A percentile compares a stretch with the other conserved stretches of the same genome.
These are phyloP conservation scores for Peromyscus aztecus DNA, from an alignment of 2,797 vertebrate species.

Conservation along the genomic window DNA sequence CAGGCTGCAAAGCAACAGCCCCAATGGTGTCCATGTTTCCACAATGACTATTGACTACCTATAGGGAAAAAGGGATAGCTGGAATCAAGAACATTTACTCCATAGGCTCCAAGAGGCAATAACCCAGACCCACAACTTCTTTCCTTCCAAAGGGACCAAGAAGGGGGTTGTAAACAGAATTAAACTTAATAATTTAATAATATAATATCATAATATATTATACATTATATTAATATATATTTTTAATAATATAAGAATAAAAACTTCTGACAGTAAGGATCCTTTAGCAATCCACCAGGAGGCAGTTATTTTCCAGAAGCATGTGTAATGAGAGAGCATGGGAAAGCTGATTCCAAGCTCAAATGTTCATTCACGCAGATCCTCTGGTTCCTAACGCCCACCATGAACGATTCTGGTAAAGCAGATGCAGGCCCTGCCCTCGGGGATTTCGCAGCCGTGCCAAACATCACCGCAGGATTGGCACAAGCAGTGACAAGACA, in stretches of 20 bases:
- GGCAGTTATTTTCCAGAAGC: slow-evolving; percentile 46
- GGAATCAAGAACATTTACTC: not conserved
- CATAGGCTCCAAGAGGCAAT: not conserved
- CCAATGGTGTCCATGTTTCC: slow-evolving; percentile 58
- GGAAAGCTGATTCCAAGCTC: slow-evolving; percentile 7
- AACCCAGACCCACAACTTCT: not conserved
- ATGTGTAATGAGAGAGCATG: not conserved
- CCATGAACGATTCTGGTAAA: not conserved
- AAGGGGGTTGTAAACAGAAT: slow-evolving; percentile 3
- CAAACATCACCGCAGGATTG: not conserved
- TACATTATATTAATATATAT: too few species aligned
- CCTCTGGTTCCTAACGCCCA: not conserved
- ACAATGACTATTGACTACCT: slow-evolving; percentile 52
- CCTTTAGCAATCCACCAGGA: not conserved
- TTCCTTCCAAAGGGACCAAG: slow-evolving; percentile 20
- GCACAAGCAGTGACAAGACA: not conserved
- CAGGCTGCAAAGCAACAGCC: not conserved
- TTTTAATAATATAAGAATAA: not conserved
- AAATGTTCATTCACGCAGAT: not conserved
- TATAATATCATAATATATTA: too few species aligned
- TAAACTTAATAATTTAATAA: not conserved
- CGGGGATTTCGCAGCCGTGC: not conserved
- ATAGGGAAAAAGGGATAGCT: slow-evolving; percentile 5
- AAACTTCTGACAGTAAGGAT: slow-evolving; percentile 30
- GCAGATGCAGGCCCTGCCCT: not conserved